Evolutionary conservation across 2,797 vertebrate species (phyloP).

Genomic region (Microcaecilia unicolor): DNA sequence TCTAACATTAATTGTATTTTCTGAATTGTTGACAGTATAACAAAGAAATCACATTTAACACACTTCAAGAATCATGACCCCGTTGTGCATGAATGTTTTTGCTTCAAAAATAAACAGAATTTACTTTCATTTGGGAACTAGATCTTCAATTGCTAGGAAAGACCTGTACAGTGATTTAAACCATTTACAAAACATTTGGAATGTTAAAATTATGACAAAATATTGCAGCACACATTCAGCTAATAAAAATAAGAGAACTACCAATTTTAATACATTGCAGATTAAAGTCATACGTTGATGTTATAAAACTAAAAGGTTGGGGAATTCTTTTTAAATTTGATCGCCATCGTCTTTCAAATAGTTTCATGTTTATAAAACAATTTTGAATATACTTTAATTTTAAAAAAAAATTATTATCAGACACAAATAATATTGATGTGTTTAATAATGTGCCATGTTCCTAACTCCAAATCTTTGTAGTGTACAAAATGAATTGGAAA

Average conservation of each 20-base stretch:
- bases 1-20: too few species aligned
- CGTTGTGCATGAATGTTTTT: too few species aligned
- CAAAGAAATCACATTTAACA: too few species aligned
- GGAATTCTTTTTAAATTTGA: slow-evolving; percentile 38
- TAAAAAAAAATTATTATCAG: slow-evolving; percentile 48
- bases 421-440: slow-evolving; percentile 38
- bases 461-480: slow-evolving; percentile 39
- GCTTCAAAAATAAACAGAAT: too few species aligned
- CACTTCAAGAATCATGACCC: too few species aligned
- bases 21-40: too few species aligned
- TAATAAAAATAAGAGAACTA: slow-evolving; percentile 25
- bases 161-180: too few species aligned
- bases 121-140: too few species aligned
- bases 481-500: slow-evolving; percentile 26
- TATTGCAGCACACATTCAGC: slow-evolving; percentile 19
- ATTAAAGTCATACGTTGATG: slow-evolving; percentile 29
- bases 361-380: slow-evolving; percentile 12
- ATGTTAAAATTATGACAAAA: too few species aligned
- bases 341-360: too few species aligned
- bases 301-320: slow-evolving; percentile 40
- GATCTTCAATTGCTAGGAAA: slow-evolving; percentile 3
- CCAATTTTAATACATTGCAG: slow-evolving; percentile 47
- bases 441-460: slow-evolving; percentile 37
- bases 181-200: too few species aligned
- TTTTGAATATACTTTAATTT: slow-evolving; percentile 28